phyloP scores from a whole-genome alignment of 2,113 vertebrate species.

The Periophthalmodon schlosseri region DNA sequence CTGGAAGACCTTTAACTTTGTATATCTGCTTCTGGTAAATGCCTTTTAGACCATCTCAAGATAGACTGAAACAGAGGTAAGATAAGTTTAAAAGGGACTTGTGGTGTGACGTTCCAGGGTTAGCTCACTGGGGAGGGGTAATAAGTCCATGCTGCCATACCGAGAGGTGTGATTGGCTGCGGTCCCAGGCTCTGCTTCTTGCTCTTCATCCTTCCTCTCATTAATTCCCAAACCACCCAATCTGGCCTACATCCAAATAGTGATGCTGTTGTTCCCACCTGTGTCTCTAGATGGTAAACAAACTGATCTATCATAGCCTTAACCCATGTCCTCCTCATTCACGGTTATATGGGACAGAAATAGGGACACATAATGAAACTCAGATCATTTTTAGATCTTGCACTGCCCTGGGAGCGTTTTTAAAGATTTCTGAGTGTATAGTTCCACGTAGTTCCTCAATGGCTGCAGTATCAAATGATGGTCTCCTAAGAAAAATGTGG shows the following conservation, averaged over 20 bases:
- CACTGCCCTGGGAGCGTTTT: slow-evolving; percentile 43
- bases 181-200: slow-evolving; percentile 30
- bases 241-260: slow-evolving; percentile 43
- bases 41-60: slow-evolving; percentile 6
- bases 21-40: slow-evolving; percentile 24
- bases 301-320: slow-evolving; percentile 36
- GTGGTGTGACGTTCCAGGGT: slow-evolving; percentile 33
- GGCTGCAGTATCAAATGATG: slow-evolving; percentile 49
- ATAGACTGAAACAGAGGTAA: slow-evolving; percentile 20
- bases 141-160: slow-evolving; percentile 47
- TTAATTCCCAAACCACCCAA: slow-evolving; percentile 42
- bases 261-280: slow-evolving; percentile 47
- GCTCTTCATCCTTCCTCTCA: slow-evolving; percentile 41
- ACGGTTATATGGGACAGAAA: slow-evolving; percentile 20
- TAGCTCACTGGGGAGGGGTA: slow-evolving; percentile 45
- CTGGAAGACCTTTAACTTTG: slow-evolving; percentile 16
- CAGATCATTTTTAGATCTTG: slow-evolving; percentile 46
- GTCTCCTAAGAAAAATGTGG: slow-evolving; percentile 17
- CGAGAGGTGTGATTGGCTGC: slow-evolving; percentile 43
- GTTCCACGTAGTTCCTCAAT: slow-evolving; percentile 33
- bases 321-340: neutral
- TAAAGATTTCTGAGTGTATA: slow-evolving; percentile 55
- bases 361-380: slow-evolving; percentile 1
- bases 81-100: slow-evolving; percentile 41
- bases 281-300: slow-evolving; percentile 43